Evolutionary conservation across 2,113 vertebrate genomes (phyloP).

Genomic region (Fulica atra): DNA sequence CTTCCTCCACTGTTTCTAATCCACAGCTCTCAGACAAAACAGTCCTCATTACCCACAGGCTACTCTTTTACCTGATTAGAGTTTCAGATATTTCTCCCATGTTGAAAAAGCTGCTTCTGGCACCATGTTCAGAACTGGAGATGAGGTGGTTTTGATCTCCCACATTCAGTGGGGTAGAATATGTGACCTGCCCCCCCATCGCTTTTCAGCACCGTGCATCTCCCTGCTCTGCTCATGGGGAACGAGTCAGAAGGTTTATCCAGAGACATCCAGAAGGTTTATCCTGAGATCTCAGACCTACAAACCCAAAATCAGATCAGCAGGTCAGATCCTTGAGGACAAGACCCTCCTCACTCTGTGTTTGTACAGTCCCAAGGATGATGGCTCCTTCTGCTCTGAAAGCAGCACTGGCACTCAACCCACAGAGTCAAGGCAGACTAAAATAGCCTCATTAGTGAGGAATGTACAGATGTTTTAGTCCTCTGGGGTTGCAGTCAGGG

Average conservation of each 20-base stretch:
- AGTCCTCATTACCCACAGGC: background rate
- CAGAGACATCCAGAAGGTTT: too few relatives aligned
- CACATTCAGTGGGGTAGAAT: background rate
- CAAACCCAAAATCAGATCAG: fast-evolving
- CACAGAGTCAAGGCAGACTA: background rate
- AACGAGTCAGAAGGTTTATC: fast-evolving
- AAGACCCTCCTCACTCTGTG: background rate
- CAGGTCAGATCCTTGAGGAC: background rate
- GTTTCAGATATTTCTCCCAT: background rate
- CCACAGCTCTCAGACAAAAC: background rate
- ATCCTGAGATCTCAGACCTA: background rate
- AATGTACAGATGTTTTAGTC: background rate
- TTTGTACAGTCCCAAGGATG: fast-evolving
- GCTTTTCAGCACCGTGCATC: fast-evolving
- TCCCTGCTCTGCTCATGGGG: background rate
- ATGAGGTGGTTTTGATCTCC: background rate
- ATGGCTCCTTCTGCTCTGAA: background rate
- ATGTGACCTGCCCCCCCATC: background rate
- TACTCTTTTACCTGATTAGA: background rate
- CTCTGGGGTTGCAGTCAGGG: background rate
- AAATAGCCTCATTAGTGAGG: background rate
- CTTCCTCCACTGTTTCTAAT: background rate
- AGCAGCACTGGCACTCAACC: background rate
- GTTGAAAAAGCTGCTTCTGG: background rate
- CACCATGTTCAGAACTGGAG: background rate